Base-by-base conservation (phyloP, 1,140 invertebrate genomes). In the Drosophila quadrilineata region DNA sequence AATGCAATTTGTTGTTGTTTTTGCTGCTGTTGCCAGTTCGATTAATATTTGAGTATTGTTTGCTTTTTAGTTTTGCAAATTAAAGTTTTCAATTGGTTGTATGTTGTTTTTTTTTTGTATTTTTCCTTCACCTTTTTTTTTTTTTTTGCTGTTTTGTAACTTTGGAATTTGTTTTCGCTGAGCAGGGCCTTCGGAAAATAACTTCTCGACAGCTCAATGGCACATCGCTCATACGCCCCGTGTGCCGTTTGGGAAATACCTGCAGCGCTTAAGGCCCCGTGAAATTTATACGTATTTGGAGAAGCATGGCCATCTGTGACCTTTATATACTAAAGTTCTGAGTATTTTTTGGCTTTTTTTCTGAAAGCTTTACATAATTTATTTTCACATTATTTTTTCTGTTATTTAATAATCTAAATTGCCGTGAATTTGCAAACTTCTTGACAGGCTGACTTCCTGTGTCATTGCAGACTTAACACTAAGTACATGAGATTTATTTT, bases 31-130 rank as follows among this genome's bases (percentile, higher is more conserved):
- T 45, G 10, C 17, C 29, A 60, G 22, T 36, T 52, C 49, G 58
- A 68, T 63, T 54, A 68, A 54, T 63, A 48, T 63, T 68, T 50
- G 57, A 67, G 48, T 53, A 35, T 41, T 62, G 40, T 62, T 62
- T 60, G 31, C 41, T 10, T 33, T 50, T 49, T 48, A 49, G 43
- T 35, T 50, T n/a, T 49, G 31, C 16, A 56, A 56, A 49, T 62
- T 62, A 33, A 49, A 49, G 50, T 68, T 68, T 63, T 41, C 3
- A 17, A 56, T 29, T 49, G 2, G 6, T 40, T n/a, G n/a, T n/a
- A n/a, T n/a, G n/a, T n/a, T n/a, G n/a, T n/a, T n/a, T n/a, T n/a
- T n/a, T n/a, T n/a, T n/a, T n/a, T n/a, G n/a, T n/a, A n/a, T n/a
- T n/a, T n/a, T n/a, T n/a, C n/a, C n/a, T n/a, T n/a, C n/a, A n/a